A percentile compares a stretch with the other conserved stretches of the same genome.
Evolutionary conservation across 2,888 invertebrate genomes (phyloP).

Genomic region (Platycheirus albimanus): DNA sequence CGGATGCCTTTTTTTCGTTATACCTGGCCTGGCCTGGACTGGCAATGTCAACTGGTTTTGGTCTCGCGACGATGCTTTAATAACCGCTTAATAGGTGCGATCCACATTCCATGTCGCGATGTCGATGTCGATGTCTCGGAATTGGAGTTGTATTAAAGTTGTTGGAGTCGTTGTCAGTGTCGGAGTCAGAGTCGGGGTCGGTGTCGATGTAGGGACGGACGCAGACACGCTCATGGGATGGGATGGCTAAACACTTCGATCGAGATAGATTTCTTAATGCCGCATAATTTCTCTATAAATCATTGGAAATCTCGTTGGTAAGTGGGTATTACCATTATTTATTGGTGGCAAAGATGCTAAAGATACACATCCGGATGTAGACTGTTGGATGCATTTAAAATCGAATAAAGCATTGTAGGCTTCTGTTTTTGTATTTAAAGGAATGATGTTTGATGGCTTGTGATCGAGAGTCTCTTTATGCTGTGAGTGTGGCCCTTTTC

Average conservation of each 20-base stretch:
- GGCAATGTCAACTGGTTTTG: constrained; percentile 71
- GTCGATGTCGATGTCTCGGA: constrained; percentile 7
- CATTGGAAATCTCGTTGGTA: constrained; percentile 71
- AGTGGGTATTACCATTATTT: constrained; percentile 74
- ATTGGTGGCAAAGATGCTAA: constrained; percentile 64
- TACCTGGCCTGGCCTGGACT: too few relatives aligned
- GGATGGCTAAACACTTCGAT: constrained; percentile 69
- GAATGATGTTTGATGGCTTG: not conserved
- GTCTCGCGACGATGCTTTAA: constrained; percentile 74
- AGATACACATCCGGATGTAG: constrained; percentile 71
- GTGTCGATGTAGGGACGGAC: not conserved
- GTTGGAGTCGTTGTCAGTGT: too few relatives aligned
- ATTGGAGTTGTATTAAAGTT: not conserved
- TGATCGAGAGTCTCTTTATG: constrained; percentile 25
- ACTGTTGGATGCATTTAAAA: constrained; percentile 71
- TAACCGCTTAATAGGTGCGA: constrained; percentile 74
- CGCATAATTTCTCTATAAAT: constrained; percentile 73
- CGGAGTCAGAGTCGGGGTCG: too few relatives aligned
- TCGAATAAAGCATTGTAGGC: constrained; percentile 69
- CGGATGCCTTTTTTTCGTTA: constrained; percentile 52
- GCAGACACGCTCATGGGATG: constrained; percentile 10
- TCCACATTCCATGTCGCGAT: constrained; percentile 70
- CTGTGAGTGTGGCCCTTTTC: constrained; percentile 55
- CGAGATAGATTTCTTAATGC: constrained; percentile 73
- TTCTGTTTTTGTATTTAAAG: constrained; percentile 53